Evolutionary conservation across 2,113 vertebrate species (phyloP).

Genomic region (Coreoperca whiteheadi): DNA sequence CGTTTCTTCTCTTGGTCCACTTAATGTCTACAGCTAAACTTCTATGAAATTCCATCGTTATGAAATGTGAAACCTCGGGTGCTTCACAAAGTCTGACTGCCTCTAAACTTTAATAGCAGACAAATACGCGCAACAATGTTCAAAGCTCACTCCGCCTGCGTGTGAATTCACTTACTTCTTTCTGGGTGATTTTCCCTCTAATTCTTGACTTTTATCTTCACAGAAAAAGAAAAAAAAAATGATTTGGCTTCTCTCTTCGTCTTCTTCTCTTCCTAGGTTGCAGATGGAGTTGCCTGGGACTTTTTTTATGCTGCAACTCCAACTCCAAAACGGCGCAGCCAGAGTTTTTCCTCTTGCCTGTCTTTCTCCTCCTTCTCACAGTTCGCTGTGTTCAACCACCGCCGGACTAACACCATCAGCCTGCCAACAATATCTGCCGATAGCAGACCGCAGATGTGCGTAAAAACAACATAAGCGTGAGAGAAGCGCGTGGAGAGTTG

Average conservation of each 20-base stretch:
- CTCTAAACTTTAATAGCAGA: conserved; percentile 66
- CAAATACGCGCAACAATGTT: conserved; percentile 38
- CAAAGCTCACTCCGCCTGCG: conserved; percentile 21
- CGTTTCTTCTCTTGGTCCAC: conserved; percentile 13
- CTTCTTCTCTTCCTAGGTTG: conserved; percentile 63
- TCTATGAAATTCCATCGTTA: conserved; percentile 55
- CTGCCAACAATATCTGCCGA: conserved; percentile 66
- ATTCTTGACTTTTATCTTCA: conserved; percentile 62
- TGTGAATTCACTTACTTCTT: conserved; percentile 79
- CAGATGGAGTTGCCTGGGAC: conserved; percentile 76
- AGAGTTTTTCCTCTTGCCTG: conserved; percentile 74
- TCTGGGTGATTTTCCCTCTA: conserved; percentile 48
- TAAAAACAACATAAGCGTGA: conserved; percentile 70
- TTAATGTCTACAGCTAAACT: conserved; percentile 31
- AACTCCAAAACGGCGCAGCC: conserved; percentile 79
- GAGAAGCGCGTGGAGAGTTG: conserved; percentile 75
- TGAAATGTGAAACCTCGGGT: conserved; percentile 66
- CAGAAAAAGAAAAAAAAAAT: background rate
- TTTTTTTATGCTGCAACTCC: conserved; percentile 73
- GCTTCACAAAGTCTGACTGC: conserved; percentile 26
- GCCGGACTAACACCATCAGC: conserved; percentile 67
- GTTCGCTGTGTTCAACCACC: conserved; percentile 65
- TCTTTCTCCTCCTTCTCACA: conserved; percentile 74
- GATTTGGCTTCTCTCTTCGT: conserved; percentile 35
- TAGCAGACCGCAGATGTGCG: conserved; percentile 63